A percentile compares a stretch with the other conserved stretches of the same genome.
Conservation (phyloP, 2,797 vertebrate genomes). For the Siniperca scherzeri region DNA sequence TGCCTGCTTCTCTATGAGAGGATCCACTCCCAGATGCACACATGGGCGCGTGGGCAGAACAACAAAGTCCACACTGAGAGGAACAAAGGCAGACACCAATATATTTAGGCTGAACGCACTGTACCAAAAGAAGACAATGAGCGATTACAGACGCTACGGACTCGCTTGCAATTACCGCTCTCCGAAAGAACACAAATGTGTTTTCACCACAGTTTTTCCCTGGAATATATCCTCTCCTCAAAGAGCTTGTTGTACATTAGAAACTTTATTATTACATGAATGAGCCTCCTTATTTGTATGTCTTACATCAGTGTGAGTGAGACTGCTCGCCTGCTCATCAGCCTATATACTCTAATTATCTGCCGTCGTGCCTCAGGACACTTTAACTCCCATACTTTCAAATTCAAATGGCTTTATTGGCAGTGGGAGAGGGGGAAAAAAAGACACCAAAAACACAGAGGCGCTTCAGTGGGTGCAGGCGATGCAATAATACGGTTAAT, state of each 20-base stretch:
- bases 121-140: constrained; percentile 54
- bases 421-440: constrained; percentile 11
- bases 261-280: constrained; percentile 54
- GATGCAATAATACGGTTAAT: constrained; percentile 77
- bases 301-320: constrained; percentile 32
- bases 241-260: constrained; percentile 47
- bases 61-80: constrained; percentile 57
- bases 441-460: constrained; percentile 49
- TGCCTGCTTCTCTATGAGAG: constrained; percentile 29
- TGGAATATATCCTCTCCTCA: constrained; percentile 1
- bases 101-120: constrained; percentile 46
- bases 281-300: constrained; percentile 37
- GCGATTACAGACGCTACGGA: constrained; percentile 30
- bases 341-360: constrained; percentile 69
- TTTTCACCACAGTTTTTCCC: constrained; percentile 14
- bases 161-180: constrained; percentile 42
- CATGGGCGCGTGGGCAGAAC: constrained; percentile 50
- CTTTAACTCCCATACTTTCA: constrained; percentile 54
- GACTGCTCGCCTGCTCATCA: constrained; percentile 48
- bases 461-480: constrained; percentile 42
- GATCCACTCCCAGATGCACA: constrained; percentile 47
- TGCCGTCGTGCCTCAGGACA: constrained; percentile 52
- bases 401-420: constrained; percentile 65
- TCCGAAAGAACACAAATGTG: constrained; percentile 33
- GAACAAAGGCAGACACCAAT: constrained; percentile 59